Conservation (phyloP, 2,113 vertebrate genomes). For the Eolophus roseicapilla region DNA sequence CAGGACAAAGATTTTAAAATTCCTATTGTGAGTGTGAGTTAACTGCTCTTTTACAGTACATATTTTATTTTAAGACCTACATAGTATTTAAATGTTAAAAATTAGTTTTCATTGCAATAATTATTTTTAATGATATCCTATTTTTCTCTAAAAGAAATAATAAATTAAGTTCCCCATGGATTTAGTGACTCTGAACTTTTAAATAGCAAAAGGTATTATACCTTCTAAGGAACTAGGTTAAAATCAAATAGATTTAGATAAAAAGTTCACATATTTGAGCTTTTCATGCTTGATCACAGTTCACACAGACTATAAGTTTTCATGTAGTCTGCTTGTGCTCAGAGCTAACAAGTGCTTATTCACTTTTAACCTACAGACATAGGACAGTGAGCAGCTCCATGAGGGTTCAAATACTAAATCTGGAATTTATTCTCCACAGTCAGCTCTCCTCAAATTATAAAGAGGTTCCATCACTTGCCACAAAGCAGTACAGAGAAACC, state of each 20-base stretch:
- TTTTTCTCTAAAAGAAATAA: neutral
- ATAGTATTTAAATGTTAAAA: neutral
- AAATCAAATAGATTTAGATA: neutral
- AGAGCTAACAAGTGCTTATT: neutral
- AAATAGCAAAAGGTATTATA: neutral
- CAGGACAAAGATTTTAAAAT: neutral
- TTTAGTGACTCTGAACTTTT: neutral
- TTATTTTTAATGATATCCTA: neutral
- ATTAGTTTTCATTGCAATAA: neutral
- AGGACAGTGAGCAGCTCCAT: neutral
- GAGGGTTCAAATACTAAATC: neutral
- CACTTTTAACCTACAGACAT: neutral
- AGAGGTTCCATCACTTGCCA: neutral
- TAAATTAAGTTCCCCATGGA: neutral
- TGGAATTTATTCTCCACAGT: neutral
- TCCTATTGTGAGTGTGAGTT: neutral
- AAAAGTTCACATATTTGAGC: neutral
- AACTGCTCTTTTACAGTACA: neutral
- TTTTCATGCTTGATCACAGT: neutral
- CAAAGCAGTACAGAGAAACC: neutral
- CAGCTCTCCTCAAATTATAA: neutral
- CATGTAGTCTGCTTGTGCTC: neutral
- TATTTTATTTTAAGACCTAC: neutral
- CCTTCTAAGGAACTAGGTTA: neutral
- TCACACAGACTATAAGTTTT: neutral